Evolutionary conservation across 2,113 vertebrate genomes (phyloP).

Genomic region (Eonycteris spelaea): DNA sequence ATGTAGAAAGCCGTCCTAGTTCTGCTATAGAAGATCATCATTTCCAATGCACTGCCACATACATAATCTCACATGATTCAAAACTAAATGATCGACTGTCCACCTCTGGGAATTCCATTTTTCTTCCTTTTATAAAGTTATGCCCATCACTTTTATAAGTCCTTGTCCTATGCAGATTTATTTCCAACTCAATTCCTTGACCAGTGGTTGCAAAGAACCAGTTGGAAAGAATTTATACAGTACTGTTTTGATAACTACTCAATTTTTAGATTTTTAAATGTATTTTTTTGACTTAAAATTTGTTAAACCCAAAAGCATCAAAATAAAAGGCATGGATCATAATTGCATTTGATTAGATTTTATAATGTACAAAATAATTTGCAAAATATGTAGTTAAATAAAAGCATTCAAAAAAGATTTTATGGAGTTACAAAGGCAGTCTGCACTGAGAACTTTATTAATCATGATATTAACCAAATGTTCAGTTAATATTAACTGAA

Average conservation of each 20-base stretch:
- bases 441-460: not conserved
- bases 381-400: not conserved
- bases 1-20: not conserved
- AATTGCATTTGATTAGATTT: not conserved
- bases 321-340: not conserved
- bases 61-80: not conserved
- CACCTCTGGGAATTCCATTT: not conserved
- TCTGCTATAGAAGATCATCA: not conserved
- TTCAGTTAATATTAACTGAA: not conserved
- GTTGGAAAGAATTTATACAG: not conserved
- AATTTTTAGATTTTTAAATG: not conserved
- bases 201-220: not conserved
- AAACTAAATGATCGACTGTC: not conserved
- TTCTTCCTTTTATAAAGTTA: not conserved
- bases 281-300: constrained; percentile 31
- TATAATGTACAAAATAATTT: constrained; percentile 16
- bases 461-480: not conserved
- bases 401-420: not conserved
- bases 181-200: not conserved
- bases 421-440: not conserved
- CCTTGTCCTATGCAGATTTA: not conserved
- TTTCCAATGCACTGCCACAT: not conserved
- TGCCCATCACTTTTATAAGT: not conserved
- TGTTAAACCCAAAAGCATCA: not conserved
- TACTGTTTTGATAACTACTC: not conserved